phyloP scores from a whole-genome alignment of 2,888 invertebrate genomes.

The Drosophila barbarae region DNA sequence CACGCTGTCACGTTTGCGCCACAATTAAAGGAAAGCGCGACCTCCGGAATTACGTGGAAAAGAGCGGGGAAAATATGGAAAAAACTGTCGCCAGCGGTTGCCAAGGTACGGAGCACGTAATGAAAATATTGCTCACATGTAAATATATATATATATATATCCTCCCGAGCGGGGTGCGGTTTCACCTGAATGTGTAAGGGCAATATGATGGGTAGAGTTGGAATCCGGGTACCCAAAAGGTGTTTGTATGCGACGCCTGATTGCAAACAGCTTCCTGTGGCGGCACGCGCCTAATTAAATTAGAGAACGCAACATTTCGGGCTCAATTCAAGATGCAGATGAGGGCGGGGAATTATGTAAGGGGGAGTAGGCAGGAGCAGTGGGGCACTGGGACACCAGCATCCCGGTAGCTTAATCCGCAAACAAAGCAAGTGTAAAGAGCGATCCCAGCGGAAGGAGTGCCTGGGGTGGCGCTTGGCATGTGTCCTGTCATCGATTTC shows the following conservation, averaged over 20 bases:
- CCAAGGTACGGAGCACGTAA: conserved; percentile 49
- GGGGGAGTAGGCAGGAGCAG: background rate
- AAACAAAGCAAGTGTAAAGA: conserved; percentile 23
- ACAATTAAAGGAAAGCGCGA: conserved; percentile 27
- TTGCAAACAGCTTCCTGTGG: conserved; percentile 54
- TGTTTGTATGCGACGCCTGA: conserved; percentile 38
- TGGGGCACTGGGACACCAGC: conserved; percentile 5
- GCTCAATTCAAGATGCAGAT: conserved; percentile 37
- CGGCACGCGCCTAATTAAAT: conserved; percentile 68
- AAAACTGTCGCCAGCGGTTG: conserved; percentile 47
- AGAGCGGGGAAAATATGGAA: conserved; percentile 45
- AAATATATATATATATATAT: conserved; percentile 29
- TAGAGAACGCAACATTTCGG: conserved; percentile 63
- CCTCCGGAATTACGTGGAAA: conserved; percentile 16
- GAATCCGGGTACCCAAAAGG: conserved; percentile 12
- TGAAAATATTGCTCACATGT: conserved; percentile 62
- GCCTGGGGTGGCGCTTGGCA: conserved; percentile 2
- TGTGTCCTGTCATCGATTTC: conserved; percentile 57
- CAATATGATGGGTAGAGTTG: background rate
- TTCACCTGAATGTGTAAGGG: conserved; percentile 1
- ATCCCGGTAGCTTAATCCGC: conserved; percentile 22
- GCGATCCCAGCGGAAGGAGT: conserved; percentile 18
- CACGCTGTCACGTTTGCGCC: conserved; percentile 1
- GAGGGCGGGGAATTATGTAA: conserved; percentile 18
- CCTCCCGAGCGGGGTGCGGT: conserved; percentile 8